Base-by-base conservation (phyloP, 2,888 invertebrate species). In the Drosophila rubida region DNA sequence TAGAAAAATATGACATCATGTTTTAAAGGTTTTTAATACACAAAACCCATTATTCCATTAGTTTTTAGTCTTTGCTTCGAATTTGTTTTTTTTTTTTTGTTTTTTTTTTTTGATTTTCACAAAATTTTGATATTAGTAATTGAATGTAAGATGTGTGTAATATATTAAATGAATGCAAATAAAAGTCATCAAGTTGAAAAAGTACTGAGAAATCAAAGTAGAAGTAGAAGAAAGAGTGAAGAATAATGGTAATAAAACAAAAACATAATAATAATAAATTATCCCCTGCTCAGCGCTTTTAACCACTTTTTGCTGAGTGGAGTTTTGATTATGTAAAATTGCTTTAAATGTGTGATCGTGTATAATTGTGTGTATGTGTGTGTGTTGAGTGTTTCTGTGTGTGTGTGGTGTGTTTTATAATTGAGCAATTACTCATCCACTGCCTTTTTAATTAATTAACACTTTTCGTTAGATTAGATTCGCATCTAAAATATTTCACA, bases 1-100 rank as follows among this genome's bases (percentile, higher is more conserved):
- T 83, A 83, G 88, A 83, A 87, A 83, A 83, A 87, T 87, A 83
- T 82, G 80, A 86, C 65, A 82, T 88, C 57, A 39, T 69, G 42
- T 71, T 71, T 82, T 39, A 39, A 59, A 39, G 60, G 76, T 54
- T 71, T 78, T 59, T 32, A 60, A 63, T 80, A 77, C 79, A 54
- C 32, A 74, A 76, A 82, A 73, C 82, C 87, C 74, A 68, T 55
- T 60, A 58, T 79, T 70, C 75, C 71, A 67, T 68, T 53, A 60
- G 73, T 45, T 57, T 79, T 87, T 71, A 82, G 82, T 84, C 85
- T 87, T 87, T 74, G 66, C 61, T 76, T 87, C 67, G 49, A 67
- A 75, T 32, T 67, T 55, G 35, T 57, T 64, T 55, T 30, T 2
- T 51, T 55, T 65, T 57, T 19, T 53, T 57, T 64, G 51, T 30